Percentiles rank a stretch among this genome's conserved stretches.
phyloP scores from a whole-genome alignment of 2,888 invertebrate genomes.

The Eutolmus rufibarbis region DNA sequence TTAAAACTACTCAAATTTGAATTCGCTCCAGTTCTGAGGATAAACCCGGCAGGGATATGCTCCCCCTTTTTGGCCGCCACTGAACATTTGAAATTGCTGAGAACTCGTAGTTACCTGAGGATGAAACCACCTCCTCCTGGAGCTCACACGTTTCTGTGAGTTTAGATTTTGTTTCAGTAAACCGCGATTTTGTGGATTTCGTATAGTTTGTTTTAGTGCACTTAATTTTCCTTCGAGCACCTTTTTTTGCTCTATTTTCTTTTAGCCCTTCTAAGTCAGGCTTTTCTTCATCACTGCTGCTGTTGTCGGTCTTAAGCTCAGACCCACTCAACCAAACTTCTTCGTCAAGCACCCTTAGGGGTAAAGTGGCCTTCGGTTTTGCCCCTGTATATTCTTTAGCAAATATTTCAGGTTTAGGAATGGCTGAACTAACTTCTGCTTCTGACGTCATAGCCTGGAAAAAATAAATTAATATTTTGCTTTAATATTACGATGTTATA shows the following conservation, averaged over 20 bases:
- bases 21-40: constrained; percentile 45
- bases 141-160: not conserved
- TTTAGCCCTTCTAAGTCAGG: not conserved
- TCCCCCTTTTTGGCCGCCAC: constrained; percentile 49
- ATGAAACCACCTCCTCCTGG: not conserved
- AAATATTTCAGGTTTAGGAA: not conserved
- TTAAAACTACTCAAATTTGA: constrained; percentile 29
- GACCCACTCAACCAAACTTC: constrained; percentile 49
- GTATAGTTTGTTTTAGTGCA: not conserved
- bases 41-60: constrained; percentile 46
- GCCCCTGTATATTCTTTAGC: not conserved
- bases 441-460: not conserved
- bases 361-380: constrained; percentile 18
- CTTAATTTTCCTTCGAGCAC: constrained; percentile 42
- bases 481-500: not conserved
- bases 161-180: not conserved
- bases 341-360: constrained; percentile 64
- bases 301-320: constrained; percentile 48
- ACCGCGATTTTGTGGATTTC: not conserved
- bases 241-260: constrained; percentile 21
- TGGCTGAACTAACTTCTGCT: not conserved
- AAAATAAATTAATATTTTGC: not conserved
- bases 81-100: constrained; percentile 20
- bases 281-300: constrained; percentile 47
- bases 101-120: constrained; percentile 28